Percentiles rank a stretch among this genome's conserved stretches.
Conservation (phyloP, 2,888 invertebrate species). For the Cerceris ruficornis region DNA sequence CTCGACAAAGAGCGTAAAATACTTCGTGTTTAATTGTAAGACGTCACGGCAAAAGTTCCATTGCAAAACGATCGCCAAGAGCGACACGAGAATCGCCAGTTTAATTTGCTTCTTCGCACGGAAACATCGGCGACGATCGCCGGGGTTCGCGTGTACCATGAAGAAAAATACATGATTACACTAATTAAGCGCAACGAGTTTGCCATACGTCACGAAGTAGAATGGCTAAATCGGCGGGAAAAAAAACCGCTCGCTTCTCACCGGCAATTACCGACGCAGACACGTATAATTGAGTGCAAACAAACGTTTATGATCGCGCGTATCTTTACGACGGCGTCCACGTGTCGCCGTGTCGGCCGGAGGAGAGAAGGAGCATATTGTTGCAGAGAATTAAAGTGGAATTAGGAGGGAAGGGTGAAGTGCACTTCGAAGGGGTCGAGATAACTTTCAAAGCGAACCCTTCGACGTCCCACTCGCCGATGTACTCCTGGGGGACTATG, state of each 20-base stretch:
- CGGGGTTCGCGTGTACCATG: no score
- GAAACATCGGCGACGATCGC: neutral
- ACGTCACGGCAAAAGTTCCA: no score
- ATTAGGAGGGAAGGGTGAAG: constrained; percentile 13
- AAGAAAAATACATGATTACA: neutral
- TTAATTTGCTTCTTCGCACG: neutral
- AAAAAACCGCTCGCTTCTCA: neutral
- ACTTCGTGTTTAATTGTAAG: no score
- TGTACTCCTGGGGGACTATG: neutral
- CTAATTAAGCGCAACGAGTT: neutral
- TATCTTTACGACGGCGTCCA: neutral
- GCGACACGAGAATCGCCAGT: no score
- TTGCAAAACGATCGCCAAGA: no score
- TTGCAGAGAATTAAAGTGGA: constrained; percentile 21
- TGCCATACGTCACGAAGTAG: constrained; percentile 5
- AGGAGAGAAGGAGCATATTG: neutral
- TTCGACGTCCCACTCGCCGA: neutral
- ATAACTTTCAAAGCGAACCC: constrained; percentile 9
- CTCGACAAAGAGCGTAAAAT: no score
- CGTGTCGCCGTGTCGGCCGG: neutral
- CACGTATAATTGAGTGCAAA: neutral
- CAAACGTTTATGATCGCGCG: neutral
- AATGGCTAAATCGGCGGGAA: neutral
- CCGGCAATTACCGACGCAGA: neutral
- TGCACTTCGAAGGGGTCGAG: neutral